Base-by-base conservation (phyloP, 2,113 vertebrate species). In the Anhinga anhinga region DNA sequence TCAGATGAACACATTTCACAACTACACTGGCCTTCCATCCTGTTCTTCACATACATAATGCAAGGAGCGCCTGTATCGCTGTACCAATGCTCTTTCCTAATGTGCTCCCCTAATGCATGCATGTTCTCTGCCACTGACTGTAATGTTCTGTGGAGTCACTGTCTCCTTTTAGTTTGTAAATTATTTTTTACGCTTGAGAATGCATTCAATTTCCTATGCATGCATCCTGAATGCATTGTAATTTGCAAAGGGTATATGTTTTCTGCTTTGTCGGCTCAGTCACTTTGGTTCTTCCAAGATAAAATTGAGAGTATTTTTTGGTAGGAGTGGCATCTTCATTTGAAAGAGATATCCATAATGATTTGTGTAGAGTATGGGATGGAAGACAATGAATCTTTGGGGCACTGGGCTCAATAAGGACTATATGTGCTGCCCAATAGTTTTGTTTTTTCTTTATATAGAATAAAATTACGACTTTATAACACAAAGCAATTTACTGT, bases 31-130 rank as follows among this genome's bases (percentile, higher is more conserved):
- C 29, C 49, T 70, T 81, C 30, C 50, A 40, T 66, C 36, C 45
- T 7, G 3, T 61, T 84, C 55, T 70, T 87, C 40, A 44, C 10
- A 6, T 21, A 0, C 15, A 9, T 13, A 47, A 16, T 2, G 10
- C 44, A 13, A 5, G 8, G 70, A 87, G 36, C 23, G 14, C 50
- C 59, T 21, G 29, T 44, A 26, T 69, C 0, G 0, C 72, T 34
- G 9, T 45, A 55, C 22, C 44, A 15, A 3, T 8, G n/a, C 15
- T 81, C 53, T 69, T 73, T 40, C 50, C 55, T 36, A 13, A 13
- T 2, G 17, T 15, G 18, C 10, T 91, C 12, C n/a, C 32, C 23
- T 65, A 22, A 32, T 18, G 20, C 53, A 11, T 1, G 10, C 13
- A 5, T 45, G 22, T 63, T 34, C 22, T 67, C 11, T 40, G 53